Percentiles rank a stretch among this genome's conserved stretches.
These are phyloP conservation scores for Chondrilla cf. caribensis DNA, from an alignment of 37 sponge, comb jelly and placozoan species.

Conservation along the genomic window DNA sequence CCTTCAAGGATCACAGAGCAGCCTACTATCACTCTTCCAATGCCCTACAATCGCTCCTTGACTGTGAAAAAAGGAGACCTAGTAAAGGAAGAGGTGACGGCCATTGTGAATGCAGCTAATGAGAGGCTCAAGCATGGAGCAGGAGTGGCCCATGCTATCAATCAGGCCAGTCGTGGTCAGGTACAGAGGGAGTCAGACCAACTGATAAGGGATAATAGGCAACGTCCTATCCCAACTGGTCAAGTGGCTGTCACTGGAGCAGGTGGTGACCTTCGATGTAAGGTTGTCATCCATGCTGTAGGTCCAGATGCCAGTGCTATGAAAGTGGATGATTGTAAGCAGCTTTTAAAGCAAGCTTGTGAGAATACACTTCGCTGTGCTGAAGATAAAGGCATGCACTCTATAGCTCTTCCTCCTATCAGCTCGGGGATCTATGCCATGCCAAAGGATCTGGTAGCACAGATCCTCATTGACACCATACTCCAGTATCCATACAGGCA, in stretches of 20 bases:
- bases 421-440: constrained; percentile 75
- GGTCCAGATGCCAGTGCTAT: constrained; percentile 29
- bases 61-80: constrained; percentile 60
- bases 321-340: constrained; percentile 6
- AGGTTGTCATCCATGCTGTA: constrained; percentile 64
- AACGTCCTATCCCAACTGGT: constrained; percentile 33
- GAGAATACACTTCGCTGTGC: constrained; percentile 23
- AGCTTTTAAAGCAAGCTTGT: constrained; percentile 27
- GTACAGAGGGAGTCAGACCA: constrained; percentile 35
- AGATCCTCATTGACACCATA: constrained; percentile 37
- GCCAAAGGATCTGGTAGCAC: constrained; percentile 14
- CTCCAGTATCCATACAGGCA: constrained; percentile 18
- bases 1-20: not conserved
- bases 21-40: not conserved
- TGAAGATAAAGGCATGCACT: constrained; percentile 20
- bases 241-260: constrained; percentile 44
- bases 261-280: constrained; percentile 57
- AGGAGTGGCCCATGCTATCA: constrained; percentile 68
- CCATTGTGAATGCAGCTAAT: constrained; percentile 80
- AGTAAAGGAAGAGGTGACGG: constrained; percentile 43
- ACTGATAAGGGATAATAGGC: not conserved
- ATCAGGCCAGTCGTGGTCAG: constrained; percentile 38
- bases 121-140: constrained; percentile 41
- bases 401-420: constrained; percentile 71
- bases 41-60: constrained; percentile 6